Conservation (phyloP, 2,113 vertebrate species). For the Eublepharis macularius region DNA sequence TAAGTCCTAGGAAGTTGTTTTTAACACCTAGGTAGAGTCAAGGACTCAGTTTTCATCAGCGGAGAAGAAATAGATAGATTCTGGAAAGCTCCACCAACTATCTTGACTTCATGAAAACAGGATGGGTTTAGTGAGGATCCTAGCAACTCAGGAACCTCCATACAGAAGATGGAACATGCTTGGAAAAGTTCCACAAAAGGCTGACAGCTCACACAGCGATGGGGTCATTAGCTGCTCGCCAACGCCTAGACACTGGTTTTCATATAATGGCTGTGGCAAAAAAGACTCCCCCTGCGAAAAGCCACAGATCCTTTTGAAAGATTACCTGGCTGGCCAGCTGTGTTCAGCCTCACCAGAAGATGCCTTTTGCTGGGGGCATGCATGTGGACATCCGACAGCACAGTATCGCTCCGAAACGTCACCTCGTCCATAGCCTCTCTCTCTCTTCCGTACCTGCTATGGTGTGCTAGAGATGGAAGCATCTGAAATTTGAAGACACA, state of each 20-base stretch:
- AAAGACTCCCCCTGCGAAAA: not conserved
- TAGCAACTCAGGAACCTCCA: no score
- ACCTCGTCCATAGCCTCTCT: conserved; percentile 78
- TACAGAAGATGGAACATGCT: no score
- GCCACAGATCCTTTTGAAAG: not conserved
- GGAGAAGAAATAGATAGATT: not conserved
- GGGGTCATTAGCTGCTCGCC: no score
- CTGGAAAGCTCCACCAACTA: not conserved
- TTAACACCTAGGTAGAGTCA: no score
- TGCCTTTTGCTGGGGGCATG: conserved; percentile 76
- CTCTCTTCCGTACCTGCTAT: conserved; percentile 25
- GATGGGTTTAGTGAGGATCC: no score
- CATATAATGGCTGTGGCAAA: not conserved
- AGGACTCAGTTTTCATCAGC: no score
- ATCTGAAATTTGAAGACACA: conserved; percentile 18
- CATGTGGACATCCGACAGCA: conserved; percentile 88
- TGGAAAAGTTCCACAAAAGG: no score
- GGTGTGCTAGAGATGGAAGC: not conserved
- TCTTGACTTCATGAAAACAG: not conserved
- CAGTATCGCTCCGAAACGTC: conserved; percentile 80
- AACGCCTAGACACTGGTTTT: no score
- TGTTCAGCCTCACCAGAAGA: conserved; percentile 86
- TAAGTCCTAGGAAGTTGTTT: not conserved
- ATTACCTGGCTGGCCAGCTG: conserved; percentile 84
- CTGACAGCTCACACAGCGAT: no score